Evolutionary conservation across 2,888 invertebrate species (phyloP).

Genomic region (Lasioglossum pauxillum): DNA sequence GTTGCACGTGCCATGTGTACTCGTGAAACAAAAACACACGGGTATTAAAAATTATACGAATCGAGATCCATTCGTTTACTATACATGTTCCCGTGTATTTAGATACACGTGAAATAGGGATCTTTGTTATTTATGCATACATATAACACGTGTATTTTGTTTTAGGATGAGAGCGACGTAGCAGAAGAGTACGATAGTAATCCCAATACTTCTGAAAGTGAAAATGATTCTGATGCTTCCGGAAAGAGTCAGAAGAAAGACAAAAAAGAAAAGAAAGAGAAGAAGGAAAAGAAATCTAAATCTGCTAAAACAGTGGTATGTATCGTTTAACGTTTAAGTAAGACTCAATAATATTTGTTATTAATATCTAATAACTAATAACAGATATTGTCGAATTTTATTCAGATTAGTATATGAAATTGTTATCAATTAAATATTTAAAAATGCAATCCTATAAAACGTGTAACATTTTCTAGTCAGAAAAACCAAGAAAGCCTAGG

Average conservation of each 20-base stretch:
- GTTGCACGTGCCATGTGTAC: no score
- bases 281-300: slow-evolving; percentile 85
- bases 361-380: neutral
- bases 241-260: slow-evolving; percentile 85
- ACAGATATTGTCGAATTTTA: neutral
- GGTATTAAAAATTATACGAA: no score
- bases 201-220: slow-evolving; percentile 86
- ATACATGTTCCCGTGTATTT: no score
- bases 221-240: slow-evolving; percentile 85
- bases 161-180: slow-evolving; percentile 92
- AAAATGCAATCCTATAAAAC: neutral
- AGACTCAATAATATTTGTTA: neutral
- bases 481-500: slow-evolving; percentile 88
- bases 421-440: slow-evolving; percentile 4
- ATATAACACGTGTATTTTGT: neutral
- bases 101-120: no score
- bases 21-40: no score
- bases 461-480: slow-evolving; percentile 85
- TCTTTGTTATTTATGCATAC: neutral
- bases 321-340: slow-evolving; percentile 54
- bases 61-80: no score
- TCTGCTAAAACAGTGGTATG: slow-evolving; percentile 89
- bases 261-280: slow-evolving; percentile 86
- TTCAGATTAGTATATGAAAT: neutral
- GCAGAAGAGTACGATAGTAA: slow-evolving; percentile 92